A percentile compares a stretch with the other conserved stretches of the same genome.
These are phyloP conservation scores for Lophotriccus pileatus DNA, from an alignment of 2,797 vertebrate genomes.

Conservation along the genomic window DNA sequence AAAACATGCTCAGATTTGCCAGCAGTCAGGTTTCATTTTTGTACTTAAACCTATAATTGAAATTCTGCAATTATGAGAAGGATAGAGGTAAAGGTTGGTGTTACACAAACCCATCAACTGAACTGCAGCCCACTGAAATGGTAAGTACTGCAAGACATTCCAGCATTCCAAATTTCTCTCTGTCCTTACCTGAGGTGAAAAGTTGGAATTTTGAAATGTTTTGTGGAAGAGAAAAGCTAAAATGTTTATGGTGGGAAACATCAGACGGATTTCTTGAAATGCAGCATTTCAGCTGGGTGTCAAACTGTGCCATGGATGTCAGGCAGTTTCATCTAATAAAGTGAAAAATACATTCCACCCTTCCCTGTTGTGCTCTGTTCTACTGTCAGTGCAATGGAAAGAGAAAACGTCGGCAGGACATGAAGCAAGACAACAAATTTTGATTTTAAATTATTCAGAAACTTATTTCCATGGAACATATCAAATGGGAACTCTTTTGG, in stretches of 20 bases:
- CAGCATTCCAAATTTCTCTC: not conserved
- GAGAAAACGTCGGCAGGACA: not conserved
- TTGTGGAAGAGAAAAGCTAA: not conserved
- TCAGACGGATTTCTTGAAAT: not conserved
- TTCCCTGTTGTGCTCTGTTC: not conserved
- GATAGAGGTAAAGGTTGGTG: not conserved
- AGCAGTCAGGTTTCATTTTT: not conserved
- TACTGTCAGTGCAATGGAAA: not conserved
- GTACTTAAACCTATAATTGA: not conserved
- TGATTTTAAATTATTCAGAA: constrained; percentile 13
- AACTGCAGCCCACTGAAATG: not conserved
- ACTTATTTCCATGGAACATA: not conserved
- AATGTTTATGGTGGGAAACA: not conserved
- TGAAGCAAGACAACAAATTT: not conserved
- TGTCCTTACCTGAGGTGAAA: not conserved
- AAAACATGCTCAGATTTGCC: not conserved
- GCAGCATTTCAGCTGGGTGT: not conserved
- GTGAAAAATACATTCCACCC: not conserved
- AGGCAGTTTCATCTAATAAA: not conserved
- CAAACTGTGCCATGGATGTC: not conserved
- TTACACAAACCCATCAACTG: not conserved
- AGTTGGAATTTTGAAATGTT: not conserved
- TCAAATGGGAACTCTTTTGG: not conserved
- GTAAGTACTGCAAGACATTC: not conserved
- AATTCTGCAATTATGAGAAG: not conserved